Base-by-base conservation (phyloP, 2,797 vertebrate genomes). In the Myioborus melanocephalus region DNA sequence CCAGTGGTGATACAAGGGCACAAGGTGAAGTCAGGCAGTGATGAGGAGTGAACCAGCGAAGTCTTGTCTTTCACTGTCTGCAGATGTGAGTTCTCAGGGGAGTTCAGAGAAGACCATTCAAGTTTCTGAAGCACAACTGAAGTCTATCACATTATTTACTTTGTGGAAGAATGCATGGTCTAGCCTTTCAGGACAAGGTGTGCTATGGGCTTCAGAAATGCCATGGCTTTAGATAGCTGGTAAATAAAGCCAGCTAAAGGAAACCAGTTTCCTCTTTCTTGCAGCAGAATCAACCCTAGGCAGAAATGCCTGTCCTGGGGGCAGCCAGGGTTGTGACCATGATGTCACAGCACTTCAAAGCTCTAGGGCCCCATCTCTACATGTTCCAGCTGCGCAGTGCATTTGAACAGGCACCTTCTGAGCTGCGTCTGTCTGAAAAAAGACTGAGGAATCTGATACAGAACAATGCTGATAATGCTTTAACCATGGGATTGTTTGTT, bases 141-240 rank as follows among this genome's bases (percentile, higher is more conserved):
- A 70, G 69, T 30, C 53, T 35, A 12, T 64, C 1, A 1, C 4
- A 14, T 0, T 0, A 14, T 65, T 69, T 56, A 24, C 37, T 22
- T 50, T 64, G 35, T 37, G 86, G 52, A 80, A 72, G 23, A 80
- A 49, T 9, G 22, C 2, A 0, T 39, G 20, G 28, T 28, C 4
- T 23, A 47, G 18, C 23, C n/a, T 84, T 78, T 91, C 24, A 19
- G 46, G 53, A 32, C 1, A 7, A 76, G 19, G 18, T 47, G 14
- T 83, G 39, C 81, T 77, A 1, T 39, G 52, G 37, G 32, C 69
- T 86, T 69, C 44, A 46, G 49, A 68, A 73, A 66, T 73, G 28
- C 52, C 56, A 11, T 47, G 56, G 30, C 50, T 81, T 77, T 80
- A n/a, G n/a, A 69, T 56, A 87, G 32, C 12, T 22, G 19, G 19